phyloP scores from a whole-genome alignment of 2,113 vertebrate species.

The Muscicapa adusta region DNA sequence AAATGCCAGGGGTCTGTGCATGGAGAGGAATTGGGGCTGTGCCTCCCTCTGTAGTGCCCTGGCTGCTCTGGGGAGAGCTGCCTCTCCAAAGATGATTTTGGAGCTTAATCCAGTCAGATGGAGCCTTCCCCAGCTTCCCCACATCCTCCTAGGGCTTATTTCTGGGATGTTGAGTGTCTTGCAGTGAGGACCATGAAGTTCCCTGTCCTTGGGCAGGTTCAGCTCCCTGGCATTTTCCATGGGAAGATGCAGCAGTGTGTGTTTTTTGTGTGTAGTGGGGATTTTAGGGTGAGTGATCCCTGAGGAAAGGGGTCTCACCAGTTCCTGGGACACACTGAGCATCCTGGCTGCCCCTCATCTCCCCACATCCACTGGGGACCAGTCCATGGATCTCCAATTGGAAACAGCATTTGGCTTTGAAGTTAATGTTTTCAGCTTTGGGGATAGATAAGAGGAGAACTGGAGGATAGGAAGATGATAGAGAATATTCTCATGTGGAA shows the following conservation, averaged over 20 bases:
- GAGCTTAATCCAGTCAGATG: not conserved
- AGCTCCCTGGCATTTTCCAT: fast-evolving
- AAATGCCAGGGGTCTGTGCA: not conserved
- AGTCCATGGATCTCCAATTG: not conserved
- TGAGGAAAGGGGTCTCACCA: not conserved
- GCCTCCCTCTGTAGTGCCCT: fast-evolving
- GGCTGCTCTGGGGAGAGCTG: fast-evolving
- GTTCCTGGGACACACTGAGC: not conserved
- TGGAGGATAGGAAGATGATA: not conserved
- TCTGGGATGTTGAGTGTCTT: not conserved
- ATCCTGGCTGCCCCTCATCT: not conserved
- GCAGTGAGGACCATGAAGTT: too few relatives aligned
- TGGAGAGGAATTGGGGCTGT: fast-evolving
- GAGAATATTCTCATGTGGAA: not conserved
- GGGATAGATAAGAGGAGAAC: not conserved
- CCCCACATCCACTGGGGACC: not conserved
- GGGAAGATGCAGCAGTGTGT: not conserved
- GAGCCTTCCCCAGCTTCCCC: not conserved
- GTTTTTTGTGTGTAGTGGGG: fast-evolving
- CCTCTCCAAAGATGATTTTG: not conserved
- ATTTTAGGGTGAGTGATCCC: not conserved
- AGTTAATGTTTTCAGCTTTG: not conserved
- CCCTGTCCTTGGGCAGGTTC: fast-evolving
- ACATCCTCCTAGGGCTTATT: not conserved
- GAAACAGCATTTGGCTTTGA: not conserved